Conservation (phyloP, 1,140 invertebrate genomes). For the Megathymus violae region DNA sequence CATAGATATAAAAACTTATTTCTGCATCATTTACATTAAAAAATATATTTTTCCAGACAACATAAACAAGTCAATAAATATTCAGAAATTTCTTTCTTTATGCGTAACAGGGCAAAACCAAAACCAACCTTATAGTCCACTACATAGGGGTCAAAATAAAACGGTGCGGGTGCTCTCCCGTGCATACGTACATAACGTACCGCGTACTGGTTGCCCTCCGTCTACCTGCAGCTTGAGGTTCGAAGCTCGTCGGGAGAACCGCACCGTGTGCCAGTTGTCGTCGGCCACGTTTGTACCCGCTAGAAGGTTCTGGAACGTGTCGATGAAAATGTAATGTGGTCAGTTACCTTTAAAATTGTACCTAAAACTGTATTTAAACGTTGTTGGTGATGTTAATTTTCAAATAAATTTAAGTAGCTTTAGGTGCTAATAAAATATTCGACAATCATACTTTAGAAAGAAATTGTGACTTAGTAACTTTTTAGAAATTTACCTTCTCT, state of each 20-base stretch:
- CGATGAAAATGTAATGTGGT: too few relatives aligned
- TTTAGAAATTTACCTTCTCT: slow-evolving; percentile 88
- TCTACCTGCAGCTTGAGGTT: slow-evolving; percentile 94
- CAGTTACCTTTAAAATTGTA: too few relatives aligned
- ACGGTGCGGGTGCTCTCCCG: slow-evolving; percentile 84
- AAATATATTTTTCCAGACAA: too few relatives aligned
- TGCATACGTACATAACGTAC: slow-evolving; percentile 90
- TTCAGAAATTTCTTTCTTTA: too few relatives aligned
- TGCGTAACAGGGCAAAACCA: slow-evolving; percentile 62
- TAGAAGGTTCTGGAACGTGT: slow-evolving; percentile 90
- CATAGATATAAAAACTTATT: too few relatives aligned
- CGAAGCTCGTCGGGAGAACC: slow-evolving; percentile 92
- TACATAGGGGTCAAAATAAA: slow-evolving; percentile 75
- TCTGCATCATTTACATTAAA: too few relatives aligned
- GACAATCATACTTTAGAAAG: too few relatives aligned
- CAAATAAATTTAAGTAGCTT: too few relatives aligned
- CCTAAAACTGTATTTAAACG: too few relatives aligned
- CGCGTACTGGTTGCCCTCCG: slow-evolving; percentile 90
- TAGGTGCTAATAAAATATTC: too few relatives aligned
- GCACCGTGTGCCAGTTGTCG: slow-evolving; percentile 96
- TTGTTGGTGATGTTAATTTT: too few relatives aligned
- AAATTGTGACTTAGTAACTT: not conserved
- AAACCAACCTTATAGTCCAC: slow-evolving; percentile 71
- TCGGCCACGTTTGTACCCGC: slow-evolving; percentile 94
- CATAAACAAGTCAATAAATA: too few relatives aligned